Conservation (phyloP, 2,888 invertebrate genomes). For the Luperina testacea region DNA sequence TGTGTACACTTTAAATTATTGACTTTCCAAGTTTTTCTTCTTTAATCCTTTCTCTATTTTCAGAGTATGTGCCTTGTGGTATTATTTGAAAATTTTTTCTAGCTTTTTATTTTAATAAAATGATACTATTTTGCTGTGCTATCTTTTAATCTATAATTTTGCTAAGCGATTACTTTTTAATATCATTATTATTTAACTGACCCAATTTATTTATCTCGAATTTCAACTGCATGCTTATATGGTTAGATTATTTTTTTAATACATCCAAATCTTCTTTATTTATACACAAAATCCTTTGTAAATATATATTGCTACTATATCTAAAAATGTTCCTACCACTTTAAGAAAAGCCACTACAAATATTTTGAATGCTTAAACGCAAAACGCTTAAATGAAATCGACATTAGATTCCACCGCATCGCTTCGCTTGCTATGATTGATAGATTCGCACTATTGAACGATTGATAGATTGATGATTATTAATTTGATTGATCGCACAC, state of each 20-base stretch:
- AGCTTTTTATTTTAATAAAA: neutral
- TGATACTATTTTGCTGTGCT: neutral
- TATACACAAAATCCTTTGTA: constrained; percentile 13
- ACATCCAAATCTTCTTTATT: neutral
- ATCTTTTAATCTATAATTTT: neutral
- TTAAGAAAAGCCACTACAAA: constrained; percentile 65
- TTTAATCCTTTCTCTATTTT: neutral
- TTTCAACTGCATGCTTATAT: constrained; percentile 6
- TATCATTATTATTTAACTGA: neutral
- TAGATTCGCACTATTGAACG: constrained; percentile 51
- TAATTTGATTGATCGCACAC: constrained; percentile 39
- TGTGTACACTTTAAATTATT: constrained; percentile 25
- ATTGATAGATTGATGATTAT: constrained; percentile 44
- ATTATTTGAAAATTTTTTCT: neutral
- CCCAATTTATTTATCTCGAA: neutral
- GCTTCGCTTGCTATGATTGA: constrained; percentile 78
- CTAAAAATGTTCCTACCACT: constrained; percentile 76
- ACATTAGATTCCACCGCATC: constrained; percentile 76
- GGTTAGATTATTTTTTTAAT: neutral
- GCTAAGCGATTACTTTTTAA: constrained; percentile 15
- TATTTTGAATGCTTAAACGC: constrained; percentile 68
- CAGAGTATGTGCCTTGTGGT: neutral
- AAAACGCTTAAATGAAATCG: constrained; percentile 72
- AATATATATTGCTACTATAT: constrained; percentile 38
- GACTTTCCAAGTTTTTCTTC: constrained; percentile 26